These are phyloP conservation scores for Sturnira hondurensis DNA, from an alignment of 2,113 vertebrate species.

Conservation along the genomic window DNA sequence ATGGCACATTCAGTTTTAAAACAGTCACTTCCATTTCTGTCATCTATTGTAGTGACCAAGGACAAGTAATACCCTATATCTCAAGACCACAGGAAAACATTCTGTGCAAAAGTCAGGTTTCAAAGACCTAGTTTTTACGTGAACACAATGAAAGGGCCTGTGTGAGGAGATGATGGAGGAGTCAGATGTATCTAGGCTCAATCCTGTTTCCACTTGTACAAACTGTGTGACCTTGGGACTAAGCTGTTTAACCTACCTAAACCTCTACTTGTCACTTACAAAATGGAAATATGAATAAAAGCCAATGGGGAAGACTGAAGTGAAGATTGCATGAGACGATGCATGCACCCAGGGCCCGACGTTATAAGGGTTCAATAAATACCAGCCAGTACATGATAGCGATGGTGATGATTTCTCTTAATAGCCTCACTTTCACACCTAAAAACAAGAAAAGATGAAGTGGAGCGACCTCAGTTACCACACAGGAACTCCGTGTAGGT, in stretches of 20 bases:
- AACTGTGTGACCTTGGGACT: neutral
- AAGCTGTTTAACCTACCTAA: neutral
- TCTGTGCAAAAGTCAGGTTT: neutral
- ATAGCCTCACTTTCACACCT: neutral
- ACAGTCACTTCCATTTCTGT: neutral
- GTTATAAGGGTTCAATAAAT: neutral
- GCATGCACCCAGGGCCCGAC: neutral
- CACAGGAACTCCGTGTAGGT: neutral
- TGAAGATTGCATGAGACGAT: neutral
- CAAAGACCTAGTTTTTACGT: neutral
- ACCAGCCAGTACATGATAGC: neutral
- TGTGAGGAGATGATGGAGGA: neutral
- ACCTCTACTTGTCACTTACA: neutral
- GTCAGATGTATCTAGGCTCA: neutral
- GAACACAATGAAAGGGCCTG: neutral
- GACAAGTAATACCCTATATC: neutral
- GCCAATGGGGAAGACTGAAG: neutral
- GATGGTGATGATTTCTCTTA: neutral
- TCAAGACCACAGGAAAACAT: conserved; percentile 3
- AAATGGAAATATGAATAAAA: neutral
- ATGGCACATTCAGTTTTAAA: neutral
- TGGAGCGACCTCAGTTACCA: neutral
- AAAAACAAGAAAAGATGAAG: neutral
- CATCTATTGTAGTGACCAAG: neutral
- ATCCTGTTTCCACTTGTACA: neutral